Evolutionary conservation across 2,888 invertebrate genomes (phyloP), one percentile per base, ranked within the genome.

Genomic region (Congeria kusceri): DNA sequence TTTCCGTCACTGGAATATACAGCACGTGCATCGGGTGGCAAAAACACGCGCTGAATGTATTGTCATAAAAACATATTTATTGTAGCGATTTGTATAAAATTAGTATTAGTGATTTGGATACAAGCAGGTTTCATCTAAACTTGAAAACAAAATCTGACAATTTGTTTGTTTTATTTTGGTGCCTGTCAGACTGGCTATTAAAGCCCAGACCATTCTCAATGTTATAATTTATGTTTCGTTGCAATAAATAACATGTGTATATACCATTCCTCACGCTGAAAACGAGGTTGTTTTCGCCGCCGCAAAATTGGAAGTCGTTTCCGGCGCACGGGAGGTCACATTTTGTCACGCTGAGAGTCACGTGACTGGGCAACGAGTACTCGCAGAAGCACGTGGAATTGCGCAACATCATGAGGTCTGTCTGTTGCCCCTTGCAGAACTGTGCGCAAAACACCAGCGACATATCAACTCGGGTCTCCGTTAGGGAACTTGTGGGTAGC

Each of bases 231-330:
- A n/a, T n/a, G n/a, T n/a, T n/a, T n/a, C n/a, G n/a, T n/a, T n/a
- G n/a, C n/a, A n/a, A n/a, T n/a, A n/a, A n/a, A n/a, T n/a, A n/a
- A n/a, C n/a, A n/a, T 5, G 20, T 23, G 27, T 64, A 49, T 53
- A 15, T 27, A 70, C 71, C 74, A 20, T 69, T 68, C 25, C 57
- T 25, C 1, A 66, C 67, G n/a, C 66, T 39, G 66, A 27, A 73
- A 23, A 32, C 65, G 15, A 13, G 3, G 29, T 59, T 32, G 11
- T n/a, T n/a, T 47, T 64, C 32, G 39, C 78, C 82, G 0, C 83
- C 83, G 63, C 83, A 83, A 58, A 46, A 61, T 46, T 83, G 83
- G n/a, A 69, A 63, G 0, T 39, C n/a, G 39, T 83, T 64, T 20
- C 83, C 79, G 5, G 77, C 68, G 59, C 83, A 83, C 1, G 62